phyloP scores from a whole-genome alignment of 2,113 vertebrate species.

The Oceanodroma tethys region DNA sequence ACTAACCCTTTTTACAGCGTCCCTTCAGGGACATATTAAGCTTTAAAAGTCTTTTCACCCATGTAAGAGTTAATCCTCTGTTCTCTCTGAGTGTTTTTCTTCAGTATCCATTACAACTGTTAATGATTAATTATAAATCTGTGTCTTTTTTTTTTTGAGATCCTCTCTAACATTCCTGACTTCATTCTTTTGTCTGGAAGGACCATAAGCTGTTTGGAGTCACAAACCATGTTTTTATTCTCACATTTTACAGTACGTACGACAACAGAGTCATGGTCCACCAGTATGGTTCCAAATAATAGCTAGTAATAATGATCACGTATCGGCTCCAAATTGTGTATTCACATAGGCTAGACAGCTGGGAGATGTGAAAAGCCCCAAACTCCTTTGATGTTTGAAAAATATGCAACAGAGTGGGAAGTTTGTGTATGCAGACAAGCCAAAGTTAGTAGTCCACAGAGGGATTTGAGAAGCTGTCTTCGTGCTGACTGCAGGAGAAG shows the following conservation, averaged over 20 bases:
- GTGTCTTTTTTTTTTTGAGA: neutral
- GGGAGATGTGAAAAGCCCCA: neutral
- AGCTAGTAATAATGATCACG: neutral
- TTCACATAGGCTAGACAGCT: neutral
- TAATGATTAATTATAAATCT: neutral
- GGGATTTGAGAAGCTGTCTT: neutral
- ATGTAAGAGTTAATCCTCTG: neutral
- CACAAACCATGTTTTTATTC: neutral
- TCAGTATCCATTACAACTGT: neutral
- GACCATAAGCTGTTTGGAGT: neutral
- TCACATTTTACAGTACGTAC: neutral
- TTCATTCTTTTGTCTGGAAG: neutral
- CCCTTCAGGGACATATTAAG: neutral
- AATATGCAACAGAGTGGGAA: neutral
- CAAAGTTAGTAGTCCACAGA: neutral
- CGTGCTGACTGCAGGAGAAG: neutral
- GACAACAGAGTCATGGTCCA: neutral
- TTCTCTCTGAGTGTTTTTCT: neutral
- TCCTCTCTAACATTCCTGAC: neutral
- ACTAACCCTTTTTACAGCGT: neutral
- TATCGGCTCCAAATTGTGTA: neutral
- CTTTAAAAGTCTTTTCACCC: neutral
- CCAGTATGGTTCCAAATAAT: neutral
- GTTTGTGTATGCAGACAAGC: neutral
- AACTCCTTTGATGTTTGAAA: neutral